phyloP scores from a whole-genome alignment of 1,140 invertebrate species.

The Drosophila tsacasi region DNA sequence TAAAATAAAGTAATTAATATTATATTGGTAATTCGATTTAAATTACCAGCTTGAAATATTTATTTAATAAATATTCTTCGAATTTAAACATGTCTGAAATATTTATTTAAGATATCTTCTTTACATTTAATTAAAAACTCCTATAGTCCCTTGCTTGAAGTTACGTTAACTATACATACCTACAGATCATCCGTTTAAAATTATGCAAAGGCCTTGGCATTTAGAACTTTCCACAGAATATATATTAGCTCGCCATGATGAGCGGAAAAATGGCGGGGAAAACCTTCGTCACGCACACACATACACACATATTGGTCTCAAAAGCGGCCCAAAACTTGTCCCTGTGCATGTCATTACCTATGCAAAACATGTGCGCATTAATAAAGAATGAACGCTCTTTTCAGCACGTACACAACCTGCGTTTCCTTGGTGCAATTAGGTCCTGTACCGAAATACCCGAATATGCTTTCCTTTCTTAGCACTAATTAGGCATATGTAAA shows the following conservation, averaged over 20 bases:
- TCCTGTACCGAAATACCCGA: conserved; percentile 24
- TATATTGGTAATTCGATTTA: background rate
- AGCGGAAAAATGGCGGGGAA: conserved; percentile 18
- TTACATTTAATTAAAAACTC: background rate
- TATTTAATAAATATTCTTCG: background rate
- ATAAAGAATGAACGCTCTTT: conserved; percentile 66
- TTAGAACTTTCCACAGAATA: conserved; percentile 7
- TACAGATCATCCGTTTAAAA: background rate
- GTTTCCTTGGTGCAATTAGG: conserved; percentile 46
- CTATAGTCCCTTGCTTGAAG: too few species aligned
- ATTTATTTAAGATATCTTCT: too few species aligned
- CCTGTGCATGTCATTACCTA: conserved; percentile 58
- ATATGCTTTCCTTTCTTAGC: conserved; percentile 37
- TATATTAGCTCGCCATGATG: conserved; percentile 33
- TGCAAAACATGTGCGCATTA: conserved; percentile 81
- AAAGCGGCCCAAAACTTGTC: conserved; percentile 48
- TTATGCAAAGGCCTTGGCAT: conserved; percentile 11
- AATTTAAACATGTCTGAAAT: too few species aligned
- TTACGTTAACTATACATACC: background rate
- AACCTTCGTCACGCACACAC: conserved; percentile 59
- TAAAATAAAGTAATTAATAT: background rate
- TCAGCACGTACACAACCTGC: conserved; percentile 23
- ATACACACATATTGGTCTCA: conserved; percentile 58
- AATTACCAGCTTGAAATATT: background rate
- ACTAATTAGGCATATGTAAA: conserved; percentile 45